These are phyloP conservation scores for Lucinisca nassula DNA, from an alignment of 2,888 invertebrate genomes.

Conservation along the genomic window DNA sequence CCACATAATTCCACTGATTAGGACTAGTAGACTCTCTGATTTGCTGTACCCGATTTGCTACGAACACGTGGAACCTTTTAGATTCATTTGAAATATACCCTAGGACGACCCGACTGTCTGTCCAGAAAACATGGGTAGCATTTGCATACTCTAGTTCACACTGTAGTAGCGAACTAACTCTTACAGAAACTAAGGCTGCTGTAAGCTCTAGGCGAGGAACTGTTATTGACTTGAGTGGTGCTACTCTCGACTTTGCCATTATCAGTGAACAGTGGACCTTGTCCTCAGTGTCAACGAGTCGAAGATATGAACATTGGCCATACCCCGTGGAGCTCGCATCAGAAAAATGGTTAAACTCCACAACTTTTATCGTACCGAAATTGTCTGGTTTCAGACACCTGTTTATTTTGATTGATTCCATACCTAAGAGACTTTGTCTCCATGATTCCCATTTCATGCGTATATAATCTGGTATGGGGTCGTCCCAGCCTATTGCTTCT, in stretches of 20 bases:
- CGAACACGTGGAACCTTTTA: slow-evolving; percentile 70
- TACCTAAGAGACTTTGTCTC: neutral
- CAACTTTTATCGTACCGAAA: neutral
- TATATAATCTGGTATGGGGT: slow-evolving; percentile 53
- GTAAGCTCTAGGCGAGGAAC: slow-evolving; percentile 41
- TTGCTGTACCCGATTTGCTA: slow-evolving; percentile 74
- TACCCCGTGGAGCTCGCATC: slow-evolving; percentile 50
- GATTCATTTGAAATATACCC: slow-evolving; percentile 71
- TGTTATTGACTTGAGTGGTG: slow-evolving; percentile 50
- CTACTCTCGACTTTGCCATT: slow-evolving; percentile 67
- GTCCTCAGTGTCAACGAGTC: slow-evolving; percentile 29
- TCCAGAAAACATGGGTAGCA: slow-evolving; percentile 68
- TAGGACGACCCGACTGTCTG: slow-evolving; percentile 69
- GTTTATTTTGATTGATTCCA: neutral
- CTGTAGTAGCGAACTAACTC: neutral
- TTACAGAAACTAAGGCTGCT: slow-evolving; percentile 36
- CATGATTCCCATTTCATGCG: slow-evolving; percentile 44
- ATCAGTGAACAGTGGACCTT: slow-evolving; percentile 60
- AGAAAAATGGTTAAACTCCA: slow-evolving; percentile 33
- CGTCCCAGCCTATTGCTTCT: slow-evolving; percentile 62
- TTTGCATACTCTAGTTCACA: neutral
- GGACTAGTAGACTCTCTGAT: slow-evolving; percentile 67
- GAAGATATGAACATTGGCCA: slow-evolving; percentile 68
- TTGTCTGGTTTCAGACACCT: slow-evolving; percentile 14
- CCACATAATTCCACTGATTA: too few relatives aligned